These are phyloP conservation scores for Araneus ventricosus DNA, from an alignment of 1,140 invertebrate species.

Conservation along the genomic window DNA sequence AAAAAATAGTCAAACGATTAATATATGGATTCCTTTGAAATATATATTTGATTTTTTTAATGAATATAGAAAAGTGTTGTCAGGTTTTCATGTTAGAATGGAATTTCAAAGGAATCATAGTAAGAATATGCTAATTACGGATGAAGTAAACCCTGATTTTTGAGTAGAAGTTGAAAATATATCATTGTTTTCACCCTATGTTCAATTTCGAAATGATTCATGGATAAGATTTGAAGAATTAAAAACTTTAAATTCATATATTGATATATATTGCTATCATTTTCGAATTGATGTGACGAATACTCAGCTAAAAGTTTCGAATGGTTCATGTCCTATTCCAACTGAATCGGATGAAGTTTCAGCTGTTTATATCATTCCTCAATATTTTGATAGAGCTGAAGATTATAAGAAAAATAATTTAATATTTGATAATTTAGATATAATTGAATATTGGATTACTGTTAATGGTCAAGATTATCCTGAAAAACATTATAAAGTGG, in stretches of 20 bases:
- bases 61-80: conserved; percentile 29
- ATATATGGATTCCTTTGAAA: conserved; percentile 50
- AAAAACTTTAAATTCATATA: neutral
- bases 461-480: neutral
- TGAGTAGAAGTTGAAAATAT: neutral
- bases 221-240: neutral
- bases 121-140: neutral
- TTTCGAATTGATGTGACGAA: neutral
- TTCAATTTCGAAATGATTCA: neutral
- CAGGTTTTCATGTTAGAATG: neutral
- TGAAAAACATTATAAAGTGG: neutral
- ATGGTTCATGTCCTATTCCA: neutral
- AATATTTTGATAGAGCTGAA: neutral
- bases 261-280: neutral
- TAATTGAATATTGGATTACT: neutral
- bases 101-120: conserved; percentile 17
- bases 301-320: neutral
- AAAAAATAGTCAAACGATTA: conserved; percentile 34
- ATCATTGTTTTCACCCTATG: neutral
- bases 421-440: neutral
- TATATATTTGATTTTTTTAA: conserved; percentile 53
- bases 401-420: neutral
- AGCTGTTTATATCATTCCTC: conserved; percentile 22
- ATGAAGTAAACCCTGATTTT: neutral
- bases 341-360: conserved; percentile 28